phyloP scores from a whole-genome alignment of 2,113 vertebrate species.

The Eclectus roratus region DNA sequence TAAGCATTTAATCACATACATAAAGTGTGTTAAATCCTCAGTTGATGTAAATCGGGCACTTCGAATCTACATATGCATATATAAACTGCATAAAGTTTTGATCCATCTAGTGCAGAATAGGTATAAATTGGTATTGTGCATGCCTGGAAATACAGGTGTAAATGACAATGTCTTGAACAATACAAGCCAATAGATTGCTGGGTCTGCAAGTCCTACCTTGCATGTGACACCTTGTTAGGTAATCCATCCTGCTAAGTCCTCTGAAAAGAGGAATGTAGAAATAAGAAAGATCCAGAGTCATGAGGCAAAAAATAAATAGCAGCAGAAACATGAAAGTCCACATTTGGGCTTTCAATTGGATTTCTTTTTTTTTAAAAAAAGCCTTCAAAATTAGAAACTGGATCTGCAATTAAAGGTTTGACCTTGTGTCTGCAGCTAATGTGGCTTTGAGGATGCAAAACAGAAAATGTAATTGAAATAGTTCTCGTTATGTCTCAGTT shows the following conservation, averaged over 20 bases:
- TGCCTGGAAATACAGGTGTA: not conserved
- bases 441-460: not conserved
- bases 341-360: not conserved
- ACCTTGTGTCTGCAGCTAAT: not conserved
- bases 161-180: not conserved
- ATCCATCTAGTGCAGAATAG: not conserved
- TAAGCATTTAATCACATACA: not conserved
- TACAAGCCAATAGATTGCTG: not conserved
- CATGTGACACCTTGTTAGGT: not conserved
- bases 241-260: not conserved
- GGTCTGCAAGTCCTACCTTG: not conserved
- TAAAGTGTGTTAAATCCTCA: not conserved
- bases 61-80: not conserved
- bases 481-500: not conserved
- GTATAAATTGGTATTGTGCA: not conserved
- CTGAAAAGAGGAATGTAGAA: not conserved
- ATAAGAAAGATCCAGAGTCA: not conserved
- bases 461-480: not conserved
- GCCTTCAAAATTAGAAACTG: not conserved
- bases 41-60: not conserved
- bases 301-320: not conserved
- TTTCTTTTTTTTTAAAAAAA: not conserved
- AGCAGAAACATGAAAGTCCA: not conserved
- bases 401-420: not conserved
- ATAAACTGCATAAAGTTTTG: not conserved